Conservation (phyloP, 2,113 vertebrate species). For the Thymallus thymallus region DNA sequence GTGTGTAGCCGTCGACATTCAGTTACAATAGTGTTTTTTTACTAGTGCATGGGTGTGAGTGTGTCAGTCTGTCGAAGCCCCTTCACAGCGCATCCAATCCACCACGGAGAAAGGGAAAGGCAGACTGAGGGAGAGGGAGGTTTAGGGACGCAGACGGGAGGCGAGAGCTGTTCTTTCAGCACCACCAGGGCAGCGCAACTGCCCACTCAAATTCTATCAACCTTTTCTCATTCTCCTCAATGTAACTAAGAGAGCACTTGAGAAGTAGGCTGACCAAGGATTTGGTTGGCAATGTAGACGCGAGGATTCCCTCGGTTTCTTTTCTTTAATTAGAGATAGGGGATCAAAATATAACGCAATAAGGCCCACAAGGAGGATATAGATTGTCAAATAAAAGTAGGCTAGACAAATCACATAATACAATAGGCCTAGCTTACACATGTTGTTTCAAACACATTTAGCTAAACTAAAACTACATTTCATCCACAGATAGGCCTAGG, state of each 20-base stretch:
- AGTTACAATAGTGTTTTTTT: no score
- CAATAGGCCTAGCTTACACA: background rate
- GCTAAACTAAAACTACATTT: background rate
- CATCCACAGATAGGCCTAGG: no score
- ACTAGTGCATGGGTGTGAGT: background rate
- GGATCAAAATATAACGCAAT: background rate
- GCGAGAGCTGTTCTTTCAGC: conserved; percentile 69
- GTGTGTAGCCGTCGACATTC: no score
- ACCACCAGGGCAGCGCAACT: conserved; percentile 58
- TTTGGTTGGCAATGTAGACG: background rate
- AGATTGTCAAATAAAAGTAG: background rate
- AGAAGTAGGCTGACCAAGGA: background rate
- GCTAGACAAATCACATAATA: no score
- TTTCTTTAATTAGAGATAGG: background rate
- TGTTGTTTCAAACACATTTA: background rate
- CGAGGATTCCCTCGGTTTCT: background rate
- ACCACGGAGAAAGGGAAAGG: conserved; percentile 28
- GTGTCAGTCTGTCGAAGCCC: conserved; percentile 63
- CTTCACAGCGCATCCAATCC: conserved; percentile 47
- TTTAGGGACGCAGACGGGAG: conserved; percentile 21
- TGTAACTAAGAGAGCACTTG: no score
- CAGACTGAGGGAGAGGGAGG: conserved; percentile 27
- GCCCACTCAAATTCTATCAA: conserved; percentile 48
- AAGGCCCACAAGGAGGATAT: background rate
- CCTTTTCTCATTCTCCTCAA: background rate